phyloP scores from a whole-genome alignment of 1,140 invertebrate species.

The Delia radicum region DNA sequence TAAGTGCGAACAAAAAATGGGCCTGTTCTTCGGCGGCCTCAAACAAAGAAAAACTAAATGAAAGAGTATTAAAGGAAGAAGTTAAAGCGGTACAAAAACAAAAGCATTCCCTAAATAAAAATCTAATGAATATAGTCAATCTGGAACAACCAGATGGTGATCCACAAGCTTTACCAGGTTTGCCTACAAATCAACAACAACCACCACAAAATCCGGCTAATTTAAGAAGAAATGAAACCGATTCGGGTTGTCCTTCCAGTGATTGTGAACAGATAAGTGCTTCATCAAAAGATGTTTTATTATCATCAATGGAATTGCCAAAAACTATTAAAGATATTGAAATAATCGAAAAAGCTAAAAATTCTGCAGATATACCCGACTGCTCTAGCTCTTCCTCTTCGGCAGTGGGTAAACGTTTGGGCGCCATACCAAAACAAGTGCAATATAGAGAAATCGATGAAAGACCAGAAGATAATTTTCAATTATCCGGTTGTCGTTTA shows the following conservation, averaged over 20 bases:
- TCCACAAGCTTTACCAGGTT: neutral
- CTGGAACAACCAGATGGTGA: neutral
- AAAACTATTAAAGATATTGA: conserved; percentile 30
- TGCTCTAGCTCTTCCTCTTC: conserved; percentile 35
- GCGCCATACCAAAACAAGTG: conserved; percentile 69
- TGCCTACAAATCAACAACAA: neutral
- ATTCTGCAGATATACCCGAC: neutral
- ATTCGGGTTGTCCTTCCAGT: conserved; percentile 51
- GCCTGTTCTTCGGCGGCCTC: no score
- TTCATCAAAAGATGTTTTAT: conserved; percentile 65
- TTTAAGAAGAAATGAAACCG: conserved; percentile 38
- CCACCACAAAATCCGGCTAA: conserved; percentile 19
- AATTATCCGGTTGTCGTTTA: neutral
- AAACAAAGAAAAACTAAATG: conserved; percentile 36
- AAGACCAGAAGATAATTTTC: neutral
- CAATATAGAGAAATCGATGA: conserved; percentile 50
- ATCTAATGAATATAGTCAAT: neutral
- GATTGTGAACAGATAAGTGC: conserved; percentile 62
- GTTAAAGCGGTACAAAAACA: conserved; percentile 30
- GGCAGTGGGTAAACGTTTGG: conserved; percentile 62
- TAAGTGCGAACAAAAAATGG: conserved; percentile 52
- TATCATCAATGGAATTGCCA: conserved; percentile 47
- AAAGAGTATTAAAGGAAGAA: conserved; percentile 44
- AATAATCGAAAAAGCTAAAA: neutral
- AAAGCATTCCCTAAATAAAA: conserved; percentile 5